These are phyloP conservation scores for Lethenteron reissneri DNA, from an alignment of 2,113 vertebrate species.

Conservation along the genomic window DNA sequence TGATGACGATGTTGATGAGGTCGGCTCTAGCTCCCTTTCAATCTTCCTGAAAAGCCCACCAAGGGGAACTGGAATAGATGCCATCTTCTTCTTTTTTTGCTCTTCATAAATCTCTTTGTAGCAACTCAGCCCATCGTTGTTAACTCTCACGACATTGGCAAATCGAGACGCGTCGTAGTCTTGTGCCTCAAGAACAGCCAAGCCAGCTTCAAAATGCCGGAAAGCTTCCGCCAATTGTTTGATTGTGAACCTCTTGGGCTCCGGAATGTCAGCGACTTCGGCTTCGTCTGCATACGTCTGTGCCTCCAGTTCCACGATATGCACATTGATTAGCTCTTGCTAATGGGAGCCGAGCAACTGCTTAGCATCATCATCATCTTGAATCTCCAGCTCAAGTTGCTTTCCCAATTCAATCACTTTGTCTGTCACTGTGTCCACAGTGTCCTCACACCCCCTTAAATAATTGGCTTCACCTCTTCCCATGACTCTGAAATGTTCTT, in stretches of 20 bases:
- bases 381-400: conserved; percentile 7
- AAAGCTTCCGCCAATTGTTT: conserved; percentile 9
- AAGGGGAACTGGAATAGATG: not conserved
- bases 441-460: conserved; percentile 6
- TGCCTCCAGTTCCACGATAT: conserved; percentile 7
- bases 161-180: conserved; percentile 6
- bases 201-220: not conserved
- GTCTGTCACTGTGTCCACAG: not conserved
- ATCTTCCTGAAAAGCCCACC: not conserved
- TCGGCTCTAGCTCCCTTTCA: no score
- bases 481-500: conserved; percentile 7
- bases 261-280: not conserved
- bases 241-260: conserved; percentile 5
- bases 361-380: conserved; percentile 3
- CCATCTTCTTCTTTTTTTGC: not conserved
- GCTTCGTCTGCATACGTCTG: conserved; percentile 4
- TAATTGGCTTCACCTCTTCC: conserved; percentile 7
- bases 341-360: conserved; percentile 7
- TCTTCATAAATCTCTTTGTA: conserved; percentile 7
- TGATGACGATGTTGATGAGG: no score
- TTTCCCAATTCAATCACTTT: not conserved
- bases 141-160: not conserved
- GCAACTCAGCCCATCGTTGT: conserved; percentile 7
- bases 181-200: conserved; percentile 8
- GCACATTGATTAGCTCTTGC: conserved; percentile 8